Evolutionary conservation across 2,888 invertebrate genomes (phyloP).

Genomic region (Matsumyia berberina): DNA sequence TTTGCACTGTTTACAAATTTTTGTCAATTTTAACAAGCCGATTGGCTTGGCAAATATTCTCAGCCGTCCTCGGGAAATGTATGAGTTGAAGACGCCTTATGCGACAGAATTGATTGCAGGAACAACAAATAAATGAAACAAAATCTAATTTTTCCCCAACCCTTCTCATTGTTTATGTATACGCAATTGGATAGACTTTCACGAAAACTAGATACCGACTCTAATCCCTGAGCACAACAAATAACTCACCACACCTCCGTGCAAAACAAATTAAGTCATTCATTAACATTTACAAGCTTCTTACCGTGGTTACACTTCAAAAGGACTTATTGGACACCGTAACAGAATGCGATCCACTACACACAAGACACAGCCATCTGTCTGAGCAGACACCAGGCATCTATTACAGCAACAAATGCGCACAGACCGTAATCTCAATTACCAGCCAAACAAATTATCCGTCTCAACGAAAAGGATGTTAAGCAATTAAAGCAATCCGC

Average conservation of each 20-base stretch:
- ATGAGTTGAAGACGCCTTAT: too few relatives aligned
- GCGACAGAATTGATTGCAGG: too few relatives aligned
- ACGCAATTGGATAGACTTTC: background rate
- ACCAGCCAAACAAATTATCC: slow-evolving; percentile 80
- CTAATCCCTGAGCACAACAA: slow-evolving; percentile 25
- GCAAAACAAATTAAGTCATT: slow-evolving; percentile 74
- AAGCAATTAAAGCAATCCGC: slow-evolving; percentile 80
- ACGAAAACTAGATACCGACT: background rate
- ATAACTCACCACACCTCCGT: slow-evolving; percentile 45
- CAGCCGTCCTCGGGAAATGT: too few relatives aligned
- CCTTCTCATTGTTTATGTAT: background rate
- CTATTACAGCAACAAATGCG: slow-evolving; percentile 56
- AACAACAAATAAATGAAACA: too few relatives aligned
- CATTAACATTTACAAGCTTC: slow-evolving; percentile 74
- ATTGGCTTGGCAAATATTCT: too few relatives aligned
- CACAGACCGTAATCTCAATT: slow-evolving; percentile 78
- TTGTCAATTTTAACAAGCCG: too few relatives aligned
- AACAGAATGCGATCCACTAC: slow-evolving; percentile 24
- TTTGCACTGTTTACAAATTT: too few relatives aligned
- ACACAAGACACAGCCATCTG: slow-evolving; percentile 48
- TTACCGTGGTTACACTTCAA: slow-evolving; percentile 68
- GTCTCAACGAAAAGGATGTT: slow-evolving; percentile 79
- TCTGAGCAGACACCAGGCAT: slow-evolving; percentile 74
- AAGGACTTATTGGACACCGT: slow-evolving; percentile 54
- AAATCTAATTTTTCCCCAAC: background rate